A percentile compares a stretch with the other conserved stretches of the same genome.
These are phyloP conservation scores for Empidonax traillii DNA, from an alignment of 2,113 vertebrate species.

Conservation along the genomic window DNA sequence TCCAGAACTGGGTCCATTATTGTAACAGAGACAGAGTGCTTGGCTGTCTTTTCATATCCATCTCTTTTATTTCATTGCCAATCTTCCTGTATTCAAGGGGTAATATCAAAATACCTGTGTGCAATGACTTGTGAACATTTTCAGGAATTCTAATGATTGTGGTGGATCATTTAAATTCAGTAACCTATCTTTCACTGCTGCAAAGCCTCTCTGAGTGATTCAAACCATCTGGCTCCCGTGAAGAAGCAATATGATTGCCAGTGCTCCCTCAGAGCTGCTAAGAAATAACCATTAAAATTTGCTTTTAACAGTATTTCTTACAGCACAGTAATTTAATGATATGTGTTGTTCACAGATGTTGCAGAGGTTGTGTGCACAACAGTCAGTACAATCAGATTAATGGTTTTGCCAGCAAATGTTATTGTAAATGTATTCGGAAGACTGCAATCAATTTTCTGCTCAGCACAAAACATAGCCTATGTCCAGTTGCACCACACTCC, in stretches of 20 bases:
- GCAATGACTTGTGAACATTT: constrained; percentile 13
- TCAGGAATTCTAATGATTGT: background rate
- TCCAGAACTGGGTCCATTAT: background rate
- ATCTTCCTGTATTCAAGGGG: background rate
- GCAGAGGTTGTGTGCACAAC: background rate
- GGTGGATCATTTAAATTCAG: constrained; percentile 9
- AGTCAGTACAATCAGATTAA: constrained; percentile 9
- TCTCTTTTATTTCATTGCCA: background rate
- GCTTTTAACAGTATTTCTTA: background rate
- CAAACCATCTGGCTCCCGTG: background rate
- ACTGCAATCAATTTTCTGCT: background rate
- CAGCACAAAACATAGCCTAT: background rate
- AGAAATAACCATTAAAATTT: constrained; percentile 25
- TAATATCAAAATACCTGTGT: constrained; percentile 15
- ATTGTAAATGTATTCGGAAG: background rate
- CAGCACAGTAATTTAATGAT: background rate
- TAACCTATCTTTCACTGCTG: background rate
- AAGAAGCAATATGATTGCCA: background rate
- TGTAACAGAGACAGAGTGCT: background rate
- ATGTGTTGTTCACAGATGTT: background rate
- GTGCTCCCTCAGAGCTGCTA: background rate
- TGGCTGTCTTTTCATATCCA: background rate
- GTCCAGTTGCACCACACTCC: background rate
- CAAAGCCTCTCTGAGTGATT: constrained; percentile 1
- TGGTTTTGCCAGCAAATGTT: background rate